These are phyloP conservation scores for Zoanthus sociatus DNA, from an alignment of 92 coral and sea anemone species.

Conservation along the genomic window DNA sequence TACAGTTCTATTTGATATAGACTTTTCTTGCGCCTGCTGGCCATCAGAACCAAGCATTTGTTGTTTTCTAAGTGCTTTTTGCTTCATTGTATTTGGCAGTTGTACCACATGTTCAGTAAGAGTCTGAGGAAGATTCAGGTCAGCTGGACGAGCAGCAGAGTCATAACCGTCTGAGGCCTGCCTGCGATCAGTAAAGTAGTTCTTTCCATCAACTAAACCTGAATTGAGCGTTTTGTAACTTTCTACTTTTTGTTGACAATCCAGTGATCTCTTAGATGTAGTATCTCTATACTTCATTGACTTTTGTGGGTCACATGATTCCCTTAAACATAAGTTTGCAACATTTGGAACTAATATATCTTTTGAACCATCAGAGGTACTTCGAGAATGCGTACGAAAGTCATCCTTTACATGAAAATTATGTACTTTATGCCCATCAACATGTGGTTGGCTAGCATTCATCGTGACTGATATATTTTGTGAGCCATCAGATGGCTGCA, in stretches of 20 bases:
- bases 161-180: constrained; percentile 2
- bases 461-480: background rate
- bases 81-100: background rate
- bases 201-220: background rate
- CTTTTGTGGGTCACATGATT: background rate
- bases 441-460: constrained; percentile 11
- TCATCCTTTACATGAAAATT: background rate
- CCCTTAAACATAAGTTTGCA: background rate
- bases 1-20: background rate
- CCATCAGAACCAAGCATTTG: constrained; percentile 5
- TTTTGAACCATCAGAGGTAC: background rate
- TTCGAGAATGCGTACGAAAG: background rate
- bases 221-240: background rate
- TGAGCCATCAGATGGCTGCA: constrained; percentile 18
- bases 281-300: background rate
- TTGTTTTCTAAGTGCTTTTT: constrained; percentile 2
- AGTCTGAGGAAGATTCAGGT: background rate
- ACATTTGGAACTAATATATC: background rate
- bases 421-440: background rate
- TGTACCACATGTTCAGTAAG: background rate
- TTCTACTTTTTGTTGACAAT: background rate
- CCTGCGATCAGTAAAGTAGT: background rate
- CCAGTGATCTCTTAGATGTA: background rate
- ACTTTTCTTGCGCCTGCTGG: background rate
- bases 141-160: background rate